Evolutionary conservation across 1,140 invertebrate species (phyloP).

Genomic region (Penaeus vannamei): DNA sequence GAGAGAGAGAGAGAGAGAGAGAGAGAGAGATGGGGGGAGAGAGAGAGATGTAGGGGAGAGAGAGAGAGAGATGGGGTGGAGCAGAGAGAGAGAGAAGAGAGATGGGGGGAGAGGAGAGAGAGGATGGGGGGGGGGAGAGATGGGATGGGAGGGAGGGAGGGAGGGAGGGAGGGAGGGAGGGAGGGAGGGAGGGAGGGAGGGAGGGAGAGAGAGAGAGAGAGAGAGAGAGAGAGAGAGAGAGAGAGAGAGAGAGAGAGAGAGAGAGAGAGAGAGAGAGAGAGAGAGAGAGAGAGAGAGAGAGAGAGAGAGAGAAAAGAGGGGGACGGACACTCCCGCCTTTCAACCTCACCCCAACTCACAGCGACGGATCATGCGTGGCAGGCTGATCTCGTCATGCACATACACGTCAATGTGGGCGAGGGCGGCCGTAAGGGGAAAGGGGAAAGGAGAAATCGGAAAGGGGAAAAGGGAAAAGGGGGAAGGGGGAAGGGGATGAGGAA

Average conservation of each 20-base stretch:
- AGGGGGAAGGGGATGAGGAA: neutral
- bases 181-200: neutral
- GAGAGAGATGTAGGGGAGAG: too few species aligned
- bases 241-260: constrained; percentile 17
- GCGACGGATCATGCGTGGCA: too few species aligned
- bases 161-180: neutral
- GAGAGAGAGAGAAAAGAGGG: too few species aligned
- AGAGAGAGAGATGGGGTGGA: too few species aligned
- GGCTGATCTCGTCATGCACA: neutral
- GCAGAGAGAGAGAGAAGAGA: neutral
- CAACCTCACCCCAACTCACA: too few species aligned
- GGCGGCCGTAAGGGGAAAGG: neutral
- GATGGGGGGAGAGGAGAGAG: neutral
- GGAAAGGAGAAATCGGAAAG: neutral
- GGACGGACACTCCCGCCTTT: too few species aligned
- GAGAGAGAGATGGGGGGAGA: too few species aligned
- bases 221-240: constrained; percentile 21
- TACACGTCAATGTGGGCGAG: neutral
- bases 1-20: too few species aligned
- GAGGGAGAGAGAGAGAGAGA: neutral
- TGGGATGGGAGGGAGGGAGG: neutral
- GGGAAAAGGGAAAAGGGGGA: neutral
- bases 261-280: constrained; percentile 21
- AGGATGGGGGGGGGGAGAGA: neutral
- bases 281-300: neutral